Base-by-base conservation (phyloP, 2,113 vertebrate species). In the Prionailurus viverrinus region DNA sequence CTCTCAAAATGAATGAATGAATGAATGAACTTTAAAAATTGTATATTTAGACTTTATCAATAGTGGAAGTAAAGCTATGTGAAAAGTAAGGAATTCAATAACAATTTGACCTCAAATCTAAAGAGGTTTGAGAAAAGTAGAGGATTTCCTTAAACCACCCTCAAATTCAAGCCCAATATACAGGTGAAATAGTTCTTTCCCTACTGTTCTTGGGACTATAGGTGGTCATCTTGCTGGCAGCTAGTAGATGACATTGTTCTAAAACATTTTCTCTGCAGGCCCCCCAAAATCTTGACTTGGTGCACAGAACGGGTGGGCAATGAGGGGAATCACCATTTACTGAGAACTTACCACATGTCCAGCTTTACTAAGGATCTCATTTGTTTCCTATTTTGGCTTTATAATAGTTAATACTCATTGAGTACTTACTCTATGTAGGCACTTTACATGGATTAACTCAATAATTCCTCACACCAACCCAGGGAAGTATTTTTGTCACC, bases 211-310 rank as follows among this genome's bases (percentile, higher is more conserved):
- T 78, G 41, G 21, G 65, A 82, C 19, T 51, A 41, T 5, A 81
- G 36, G 63, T 91, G 76, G 41, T 84, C 63, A 83, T 93, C 66
- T 88, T 74, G 39, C 13, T 73, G 41, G 69, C 13, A 79, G 61
- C 10, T 78, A 61, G 79, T 8, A 79, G 63, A 73, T 69, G 65
- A 31, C 66, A 86, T 82, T 93, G 13, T 89, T 95, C 53, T 74
- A 85, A 92, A 92, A 93, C 8, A 76, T 53, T 95, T 94, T 66
- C 87, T 68, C 29, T 90, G 33, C n/a, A 89, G 85, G 11, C 78
- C 4, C 61, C 87, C 78, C 33, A 25, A 80, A 82, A 66, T 79
- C 65, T 85, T 93, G 36, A 84, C 33, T 25, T 92, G 55, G 58
- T 65, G 21, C 39, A 81, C 29, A 83, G 83, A 79, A 85, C 65